Evolutionary conservation across 2,113 vertebrate genomes (phyloP).

Genomic region (Hypomesus transpacificus): DNA sequence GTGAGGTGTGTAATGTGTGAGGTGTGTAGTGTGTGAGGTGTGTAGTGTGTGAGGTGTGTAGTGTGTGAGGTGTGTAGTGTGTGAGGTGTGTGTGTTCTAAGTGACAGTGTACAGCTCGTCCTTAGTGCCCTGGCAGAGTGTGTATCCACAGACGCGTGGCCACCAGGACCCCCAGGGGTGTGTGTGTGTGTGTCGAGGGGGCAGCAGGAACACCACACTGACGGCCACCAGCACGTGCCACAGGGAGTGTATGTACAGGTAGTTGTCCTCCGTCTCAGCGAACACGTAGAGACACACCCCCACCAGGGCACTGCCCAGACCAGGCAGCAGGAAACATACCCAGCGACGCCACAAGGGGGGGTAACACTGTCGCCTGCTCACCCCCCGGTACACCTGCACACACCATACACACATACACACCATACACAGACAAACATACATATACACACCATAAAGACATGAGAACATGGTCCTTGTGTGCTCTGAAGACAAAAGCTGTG

Average conservation of each 20-base stretch:
- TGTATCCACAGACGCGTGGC: conserved; percentile 82
- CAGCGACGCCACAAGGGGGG: conserved; percentile 90
- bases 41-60: no score
- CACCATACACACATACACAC: no score
- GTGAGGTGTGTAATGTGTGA: no score
- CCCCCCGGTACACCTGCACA: conserved; percentile 77
- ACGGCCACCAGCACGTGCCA: conserved; percentile 93
- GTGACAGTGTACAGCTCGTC: conserved; percentile 84
- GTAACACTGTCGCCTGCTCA: conserved; percentile 81
- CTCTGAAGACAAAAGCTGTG: no score
- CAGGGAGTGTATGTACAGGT: conserved; percentile 93
- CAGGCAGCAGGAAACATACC: conserved; percentile 88
- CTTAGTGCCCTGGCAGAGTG: conserved; percentile 82
- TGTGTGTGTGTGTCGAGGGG: conserved; percentile 73
- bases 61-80: not conserved
- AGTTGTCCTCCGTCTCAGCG: conserved; percentile 90
- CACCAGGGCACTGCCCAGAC: conserved; percentile 75
- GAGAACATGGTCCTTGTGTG: no score
- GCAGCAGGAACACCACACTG: conserved; percentile 86
- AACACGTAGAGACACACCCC: conserved; percentile 84
- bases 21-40: no score
- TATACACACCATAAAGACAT: no score
- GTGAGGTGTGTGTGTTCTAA: conserved; percentile 27
- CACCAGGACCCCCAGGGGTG: conserved; percentile 71
- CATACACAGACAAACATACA: no score